Percentiles rank a stretch among this genome's conserved stretches.
These are phyloP conservation scores for Craterocephalus amniculus DNA, from an alignment of 2,797 vertebrate species.

Conservation along the genomic window DNA sequence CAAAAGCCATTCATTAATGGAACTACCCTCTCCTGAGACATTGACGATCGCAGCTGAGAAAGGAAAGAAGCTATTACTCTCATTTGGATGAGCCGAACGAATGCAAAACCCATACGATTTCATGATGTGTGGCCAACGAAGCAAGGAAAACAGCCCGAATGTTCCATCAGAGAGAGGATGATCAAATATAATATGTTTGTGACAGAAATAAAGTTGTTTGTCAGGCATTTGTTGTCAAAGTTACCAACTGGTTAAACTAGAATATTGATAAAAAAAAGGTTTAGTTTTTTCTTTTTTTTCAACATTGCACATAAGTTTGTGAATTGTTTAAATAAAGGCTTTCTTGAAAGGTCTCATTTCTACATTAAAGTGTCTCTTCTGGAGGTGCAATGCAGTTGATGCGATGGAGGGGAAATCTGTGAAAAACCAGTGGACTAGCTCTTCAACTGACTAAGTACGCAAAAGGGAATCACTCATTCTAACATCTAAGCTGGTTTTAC, in stretches of 20 bases:
- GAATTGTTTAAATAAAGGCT: constrained; percentile 33
- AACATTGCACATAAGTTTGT: constrained; percentile 6
- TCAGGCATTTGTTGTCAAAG: background rate
- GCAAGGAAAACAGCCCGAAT: constrained; percentile 6
- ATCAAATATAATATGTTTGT: constrained; percentile 1
- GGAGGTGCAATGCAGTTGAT: constrained; percentile 58
- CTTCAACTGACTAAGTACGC: constrained; percentile 25
- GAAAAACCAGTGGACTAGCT: constrained; percentile 55
- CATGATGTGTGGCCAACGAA: constrained; percentile 16
- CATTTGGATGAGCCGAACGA: constrained; percentile 12
- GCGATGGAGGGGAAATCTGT: constrained; percentile 59
- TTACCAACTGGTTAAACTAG: background rate
- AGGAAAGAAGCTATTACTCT: constrained; percentile 27
- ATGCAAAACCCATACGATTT: background rate
- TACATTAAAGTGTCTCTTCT: constrained; percentile 26
- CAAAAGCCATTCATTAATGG: constrained; percentile 49
- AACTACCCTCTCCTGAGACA: constrained; percentile 34
- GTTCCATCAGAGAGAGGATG: background rate
- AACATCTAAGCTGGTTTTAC: constrained; percentile 58
- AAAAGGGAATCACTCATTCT: constrained; percentile 46
- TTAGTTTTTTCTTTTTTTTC: too few species aligned
- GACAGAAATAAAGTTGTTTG: background rate
- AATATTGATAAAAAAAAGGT: background rate
- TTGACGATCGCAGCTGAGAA: constrained; percentile 2
- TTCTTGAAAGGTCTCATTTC: constrained; percentile 28